Evolutionary conservation across 1,140 invertebrate species (phyloP), one percentile per base, ranked within the genome.

Genomic region (Stenopsyche tienmushanensis): DNA sequence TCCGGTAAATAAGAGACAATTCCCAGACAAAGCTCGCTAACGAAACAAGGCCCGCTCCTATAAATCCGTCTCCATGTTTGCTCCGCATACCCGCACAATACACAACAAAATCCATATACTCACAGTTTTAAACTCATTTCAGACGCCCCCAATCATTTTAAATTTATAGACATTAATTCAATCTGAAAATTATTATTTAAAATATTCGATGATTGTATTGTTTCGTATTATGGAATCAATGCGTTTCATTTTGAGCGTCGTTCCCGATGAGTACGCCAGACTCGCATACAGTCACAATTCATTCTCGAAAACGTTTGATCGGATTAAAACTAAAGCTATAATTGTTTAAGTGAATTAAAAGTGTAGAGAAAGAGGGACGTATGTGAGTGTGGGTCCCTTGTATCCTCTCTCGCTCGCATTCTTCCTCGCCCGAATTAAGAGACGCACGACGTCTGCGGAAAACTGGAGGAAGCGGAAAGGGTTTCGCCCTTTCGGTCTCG

Each of bases 311-410:
- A 67, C 69, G 69, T 70, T 70, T 70, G 69, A 70, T 70, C 65
- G 69, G 69, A 70, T 70, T 70, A 70, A 67, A 70, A 70, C 69
- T 70, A 70, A 67, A 70, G 69, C 65, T 70, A 64, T 70, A 70
- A 70, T 70, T 70, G 69, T 65, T 67, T 70, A 70, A 70, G 69
- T 70, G 69, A 70, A 70, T 70, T 70, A 70, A 70, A 70, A 70
- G 69, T 70, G 65, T 60, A 57, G 65, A 52, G 47, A 64, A 39
- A 52, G 45, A 65, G 54, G 42, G 53, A 50, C 54, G 53, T 17
- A 26, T 49, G 25, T 26, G 18, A 8, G 42, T 25, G 57, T 15
- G 24, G n/a, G 26, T 39, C 23, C 10, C 15, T 13, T 23, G 49
- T 47, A 15, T 23, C 26, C 24, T 62, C 62, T 24, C 50, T 34